phyloP scores from a whole-genome alignment of 2,888 invertebrate genomes.

The Pycnomerus fuliginosus region DNA sequence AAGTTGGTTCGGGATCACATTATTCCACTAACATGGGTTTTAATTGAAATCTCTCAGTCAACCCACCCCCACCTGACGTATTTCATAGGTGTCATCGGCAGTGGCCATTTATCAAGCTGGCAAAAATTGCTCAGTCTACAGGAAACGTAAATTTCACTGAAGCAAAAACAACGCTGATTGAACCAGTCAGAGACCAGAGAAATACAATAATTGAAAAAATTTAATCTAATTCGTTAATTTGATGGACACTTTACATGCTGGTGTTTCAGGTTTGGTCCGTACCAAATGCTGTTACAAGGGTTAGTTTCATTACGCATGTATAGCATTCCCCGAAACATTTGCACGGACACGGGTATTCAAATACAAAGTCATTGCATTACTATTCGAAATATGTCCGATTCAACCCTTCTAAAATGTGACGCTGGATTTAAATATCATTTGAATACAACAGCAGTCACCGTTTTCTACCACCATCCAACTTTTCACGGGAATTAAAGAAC shows the following conservation, averaged over 20 bases:
- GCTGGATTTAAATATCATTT: constrained; percentile 25
- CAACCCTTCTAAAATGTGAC: constrained; percentile 17
- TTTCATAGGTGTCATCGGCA: constrained; percentile 55
- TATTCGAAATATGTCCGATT: constrained; percentile 22
- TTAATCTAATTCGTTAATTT: no score
- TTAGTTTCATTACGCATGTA: constrained; percentile 24
- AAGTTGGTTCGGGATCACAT: constrained; percentile 45
- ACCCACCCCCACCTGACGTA: constrained; percentile 44
- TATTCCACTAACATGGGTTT: constrained; percentile 57
- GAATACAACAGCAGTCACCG: constrained; percentile 22
- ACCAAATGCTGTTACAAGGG: constrained; percentile 14
- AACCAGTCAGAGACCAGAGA: constrained; percentile 35
- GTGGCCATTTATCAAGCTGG: constrained; percentile 52
- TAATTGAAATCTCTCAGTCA: constrained; percentile 54
- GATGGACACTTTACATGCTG: no score
- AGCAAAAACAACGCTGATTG: constrained; percentile 49
- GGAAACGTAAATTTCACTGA: constrained; percentile 52
- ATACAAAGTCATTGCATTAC: constrained; percentile 20
- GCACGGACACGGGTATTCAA: constrained; percentile 26
- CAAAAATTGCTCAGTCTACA: constrained; percentile 54
- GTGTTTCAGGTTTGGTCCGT: no score
- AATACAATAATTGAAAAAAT: no score
- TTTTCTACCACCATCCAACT: no score
- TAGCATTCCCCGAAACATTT: constrained; percentile 23
- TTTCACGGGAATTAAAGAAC: constrained; percentile 26